Percentiles rank a stretch among this genome's conserved stretches.
These are phyloP conservation scores for Hydropotes inermis DNA, from an alignment of 2,113 vertebrate genomes.

Conservation along the genomic window DNA sequence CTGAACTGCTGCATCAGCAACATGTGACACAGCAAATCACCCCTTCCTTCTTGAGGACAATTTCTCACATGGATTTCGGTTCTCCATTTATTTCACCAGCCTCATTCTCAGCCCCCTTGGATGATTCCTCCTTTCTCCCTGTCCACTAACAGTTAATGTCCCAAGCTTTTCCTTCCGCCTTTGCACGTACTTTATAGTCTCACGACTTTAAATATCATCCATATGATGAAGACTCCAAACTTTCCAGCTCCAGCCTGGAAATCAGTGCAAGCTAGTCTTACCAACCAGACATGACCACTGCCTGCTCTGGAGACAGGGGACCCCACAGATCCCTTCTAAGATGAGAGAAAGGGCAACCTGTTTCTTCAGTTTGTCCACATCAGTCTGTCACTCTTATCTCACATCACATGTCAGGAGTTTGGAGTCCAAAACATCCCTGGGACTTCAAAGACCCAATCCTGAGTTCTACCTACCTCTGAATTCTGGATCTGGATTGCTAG, in stretches of 20 bases:
- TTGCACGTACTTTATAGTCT: neutral
- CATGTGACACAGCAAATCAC: neutral
- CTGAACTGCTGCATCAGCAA: neutral
- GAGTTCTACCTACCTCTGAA: neutral
- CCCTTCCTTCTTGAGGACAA: neutral
- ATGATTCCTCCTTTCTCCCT: neutral
- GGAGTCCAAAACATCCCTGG: neutral
- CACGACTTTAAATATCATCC: neutral
- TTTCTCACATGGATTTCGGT: neutral
- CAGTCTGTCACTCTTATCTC: neutral
- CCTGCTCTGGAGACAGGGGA: neutral
- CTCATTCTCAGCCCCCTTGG: neutral
- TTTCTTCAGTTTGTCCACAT: neutral
- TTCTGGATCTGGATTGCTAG: neutral
- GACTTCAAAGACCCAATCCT: neutral
- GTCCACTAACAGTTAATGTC: neutral
- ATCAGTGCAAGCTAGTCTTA: neutral
- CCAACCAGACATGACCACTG: neutral
- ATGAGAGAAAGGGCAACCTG: neutral
- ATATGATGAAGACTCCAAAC: neutral
- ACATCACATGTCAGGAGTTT: neutral
- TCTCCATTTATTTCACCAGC: neutral
- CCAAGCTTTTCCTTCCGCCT: neutral
- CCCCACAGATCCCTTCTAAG: neutral
- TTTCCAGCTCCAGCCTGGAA: neutral